Evolutionary conservation across 2,888 invertebrate genomes (phyloP).

Genomic region (Chesias legatella): DNA sequence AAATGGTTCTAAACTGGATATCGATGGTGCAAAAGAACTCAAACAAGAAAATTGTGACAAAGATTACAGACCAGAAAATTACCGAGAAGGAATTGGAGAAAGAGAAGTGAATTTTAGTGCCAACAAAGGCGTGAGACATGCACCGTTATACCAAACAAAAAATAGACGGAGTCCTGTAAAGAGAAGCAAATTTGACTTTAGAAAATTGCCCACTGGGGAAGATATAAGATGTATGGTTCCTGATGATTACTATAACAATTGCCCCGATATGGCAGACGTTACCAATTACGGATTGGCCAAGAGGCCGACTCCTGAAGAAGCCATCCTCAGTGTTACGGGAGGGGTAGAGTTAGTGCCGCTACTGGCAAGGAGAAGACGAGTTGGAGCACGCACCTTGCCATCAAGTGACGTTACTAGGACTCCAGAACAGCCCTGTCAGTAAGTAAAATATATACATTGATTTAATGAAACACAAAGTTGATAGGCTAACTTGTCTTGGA

Average conservation of each 20-base stretch:
- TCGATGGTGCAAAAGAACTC: background rate
- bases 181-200: conserved; percentile 53
- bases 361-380: conserved; percentile 82
- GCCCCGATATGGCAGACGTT: conserved; percentile 21
- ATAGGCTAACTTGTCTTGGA: too few relatives aligned
- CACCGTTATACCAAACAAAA: conserved; percentile 23
- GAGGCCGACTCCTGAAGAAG: conserved; percentile 62
- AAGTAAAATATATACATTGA: conserved; percentile 41
- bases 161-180: conserved; percentile 43
- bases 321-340: conserved; percentile 75
- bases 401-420: conserved; percentile 73
- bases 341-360: conserved; percentile 89
- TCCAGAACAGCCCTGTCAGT: conserved; percentile 68
- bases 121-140: conserved; percentile 12
- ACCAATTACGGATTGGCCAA: conserved; percentile 35
- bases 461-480: too few relatives aligned
- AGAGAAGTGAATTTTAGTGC: conserved; percentile 4
- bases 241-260: conserved; percentile 41
- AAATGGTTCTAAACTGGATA: too few relatives aligned
- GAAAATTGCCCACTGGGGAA: conserved; percentile 57
- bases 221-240: conserved; percentile 45
- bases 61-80: background rate
- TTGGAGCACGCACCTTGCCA: conserved; percentile 69
- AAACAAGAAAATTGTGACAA: conserved; percentile 3
- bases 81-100: conserved; percentile 3